phyloP scores from a whole-genome alignment of 2,888 invertebrate species.

The Xanthia icteritia region DNA sequence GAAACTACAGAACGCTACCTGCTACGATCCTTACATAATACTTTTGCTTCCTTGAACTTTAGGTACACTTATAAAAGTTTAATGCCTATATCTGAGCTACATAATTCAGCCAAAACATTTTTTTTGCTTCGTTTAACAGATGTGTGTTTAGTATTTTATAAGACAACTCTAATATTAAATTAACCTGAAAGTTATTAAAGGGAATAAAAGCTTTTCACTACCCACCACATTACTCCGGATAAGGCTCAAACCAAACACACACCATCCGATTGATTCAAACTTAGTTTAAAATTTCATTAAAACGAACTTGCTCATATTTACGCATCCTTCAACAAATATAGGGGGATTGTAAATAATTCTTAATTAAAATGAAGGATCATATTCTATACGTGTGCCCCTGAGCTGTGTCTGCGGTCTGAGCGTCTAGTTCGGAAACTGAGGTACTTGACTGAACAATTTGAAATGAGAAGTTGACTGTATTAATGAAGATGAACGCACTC shows the following conservation, averaged over 20 bases:
- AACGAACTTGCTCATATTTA: conserved; percentile 65
- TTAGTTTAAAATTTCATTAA: conserved; percentile 67
- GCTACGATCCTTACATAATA: too few species aligned
- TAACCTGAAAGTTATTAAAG: conserved; percentile 1
- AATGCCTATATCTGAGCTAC: too few species aligned
- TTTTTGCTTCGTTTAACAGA: too few species aligned
- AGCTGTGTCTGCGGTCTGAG: conserved; percentile 61
- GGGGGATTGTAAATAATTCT: conserved; percentile 67
- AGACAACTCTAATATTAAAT: neutral
- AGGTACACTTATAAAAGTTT: too few species aligned
- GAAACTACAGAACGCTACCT: too few species aligned
- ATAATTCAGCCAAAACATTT: too few species aligned
- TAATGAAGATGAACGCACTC: conserved; percentile 15
- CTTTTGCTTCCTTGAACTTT: too few species aligned
- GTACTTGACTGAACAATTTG: conserved; percentile 35
- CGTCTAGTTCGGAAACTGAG: conserved; percentile 57
- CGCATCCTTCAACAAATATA: conserved; percentile 62
- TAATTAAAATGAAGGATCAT: conserved; percentile 70
- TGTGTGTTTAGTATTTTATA: too few species aligned
- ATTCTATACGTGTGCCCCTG: conserved; percentile 43
- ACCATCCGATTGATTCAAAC: conserved; percentile 49
- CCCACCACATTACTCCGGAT: conserved; percentile 8
- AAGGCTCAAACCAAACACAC: conserved; percentile 54
- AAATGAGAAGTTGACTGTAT: neutral
- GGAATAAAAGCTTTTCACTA: neutral